Evolutionary conservation across 1,140 invertebrate species (phyloP).

Genomic region (Agrypnia vestita): DNA sequence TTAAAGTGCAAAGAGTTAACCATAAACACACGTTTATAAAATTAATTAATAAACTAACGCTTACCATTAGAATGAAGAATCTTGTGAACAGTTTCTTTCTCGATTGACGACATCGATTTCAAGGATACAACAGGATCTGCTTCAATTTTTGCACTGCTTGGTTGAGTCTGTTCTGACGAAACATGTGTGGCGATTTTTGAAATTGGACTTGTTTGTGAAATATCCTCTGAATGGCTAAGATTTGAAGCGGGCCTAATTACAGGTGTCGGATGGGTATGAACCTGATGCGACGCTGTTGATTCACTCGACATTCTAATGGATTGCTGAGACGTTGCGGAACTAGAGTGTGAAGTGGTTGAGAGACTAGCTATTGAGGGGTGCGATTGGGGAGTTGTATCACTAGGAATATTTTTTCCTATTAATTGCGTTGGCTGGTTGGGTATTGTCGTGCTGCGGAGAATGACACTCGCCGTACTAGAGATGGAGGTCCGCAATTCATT

Average conservation of each 20-base stretch:
- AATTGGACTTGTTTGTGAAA: not conserved
- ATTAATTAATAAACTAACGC: not conserved
- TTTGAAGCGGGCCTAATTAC: slow-evolving; percentile 19
- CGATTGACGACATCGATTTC: not conserved
- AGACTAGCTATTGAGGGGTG: not conserved
- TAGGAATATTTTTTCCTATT: too few relatives aligned
- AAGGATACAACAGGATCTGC: slow-evolving; percentile 4
- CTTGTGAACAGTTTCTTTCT: not conserved
- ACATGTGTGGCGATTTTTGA: slow-evolving; percentile 39
- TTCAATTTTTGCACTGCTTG: not conserved
- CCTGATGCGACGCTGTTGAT: too few relatives aligned
- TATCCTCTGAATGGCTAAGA: slow-evolving; percentile 24
- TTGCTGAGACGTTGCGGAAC: not conserved
- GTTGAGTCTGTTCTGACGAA: slow-evolving; percentile 22
- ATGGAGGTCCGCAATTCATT: slow-evolving; percentile 58
- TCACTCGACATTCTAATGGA: too few relatives aligned
- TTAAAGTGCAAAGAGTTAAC: too few relatives aligned
- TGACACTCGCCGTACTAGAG: slow-evolving; percentile 53
- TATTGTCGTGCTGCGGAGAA: slow-evolving; percentile 58
- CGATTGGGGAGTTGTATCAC: too few relatives aligned
- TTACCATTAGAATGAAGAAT: slow-evolving; percentile 30
- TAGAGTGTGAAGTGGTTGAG: not conserved
- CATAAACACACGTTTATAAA: too few relatives aligned
- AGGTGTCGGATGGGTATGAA: not conserved
- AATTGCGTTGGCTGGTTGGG: slow-evolving; percentile 46